phyloP scores from a whole-genome alignment of 2,888 invertebrate genomes.

The Pogonocherus hispidulus region DNA sequence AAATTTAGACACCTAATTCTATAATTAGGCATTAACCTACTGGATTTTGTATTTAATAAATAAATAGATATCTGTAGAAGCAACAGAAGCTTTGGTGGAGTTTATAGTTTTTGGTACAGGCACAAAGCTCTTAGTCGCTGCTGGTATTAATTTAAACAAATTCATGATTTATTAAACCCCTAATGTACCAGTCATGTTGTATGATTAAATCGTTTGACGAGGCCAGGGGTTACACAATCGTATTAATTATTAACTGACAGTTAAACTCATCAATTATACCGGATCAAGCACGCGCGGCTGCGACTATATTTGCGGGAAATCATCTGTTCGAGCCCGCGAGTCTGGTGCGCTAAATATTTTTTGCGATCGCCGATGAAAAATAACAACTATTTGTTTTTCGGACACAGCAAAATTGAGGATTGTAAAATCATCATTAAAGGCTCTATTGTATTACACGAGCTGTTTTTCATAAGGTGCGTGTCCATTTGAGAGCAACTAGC shows the following conservation, averaged over 20 bases:
- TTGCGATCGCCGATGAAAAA: background rate
- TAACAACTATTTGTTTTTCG: background rate
- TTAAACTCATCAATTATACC: slow-evolving; percentile 33
- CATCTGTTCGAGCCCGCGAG: background rate
- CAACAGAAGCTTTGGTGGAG: too few relatives aligned
- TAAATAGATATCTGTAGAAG: too few relatives aligned
- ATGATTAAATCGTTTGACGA: slow-evolving; percentile 32
- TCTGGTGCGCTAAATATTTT: slow-evolving; percentile 7
- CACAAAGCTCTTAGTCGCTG: background rate
- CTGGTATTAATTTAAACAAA: slow-evolving; percentile 21
- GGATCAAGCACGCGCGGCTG: slow-evolving; percentile 24
- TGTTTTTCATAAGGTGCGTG: too few relatives aligned
- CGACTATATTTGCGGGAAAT: slow-evolving; percentile 16
- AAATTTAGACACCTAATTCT: too few relatives aligned
- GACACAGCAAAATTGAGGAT: background rate
- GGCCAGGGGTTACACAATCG: slow-evolving; percentile 36
- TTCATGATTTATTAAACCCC: slow-evolving; percentile 37
- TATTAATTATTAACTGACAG: slow-evolving; percentile 40
- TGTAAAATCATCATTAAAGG: too few relatives aligned
- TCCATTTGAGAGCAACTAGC: too few relatives aligned
- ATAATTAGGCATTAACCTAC: too few relatives aligned
- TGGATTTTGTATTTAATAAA: too few relatives aligned
- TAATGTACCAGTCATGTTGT: slow-evolving; percentile 34
- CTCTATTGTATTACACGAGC: too few relatives aligned
- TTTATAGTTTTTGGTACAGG: background rate